Evolutionary conservation across 1,140 invertebrate species (phyloP).

Genomic region (Drosophila burlai): DNA sequence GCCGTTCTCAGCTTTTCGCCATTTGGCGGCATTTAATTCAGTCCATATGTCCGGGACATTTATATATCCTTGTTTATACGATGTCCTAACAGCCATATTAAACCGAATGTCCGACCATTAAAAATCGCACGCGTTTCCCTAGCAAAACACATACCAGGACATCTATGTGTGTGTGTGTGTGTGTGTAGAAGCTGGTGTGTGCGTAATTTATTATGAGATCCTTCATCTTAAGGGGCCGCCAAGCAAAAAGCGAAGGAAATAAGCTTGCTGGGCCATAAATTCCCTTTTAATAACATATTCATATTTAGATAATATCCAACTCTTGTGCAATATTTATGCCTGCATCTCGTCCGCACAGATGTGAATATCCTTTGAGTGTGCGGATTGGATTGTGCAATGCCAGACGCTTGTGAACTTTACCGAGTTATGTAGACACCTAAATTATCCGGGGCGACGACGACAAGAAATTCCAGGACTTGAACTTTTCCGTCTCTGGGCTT

Average conservation of each 20-base stretch:
- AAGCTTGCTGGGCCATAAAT: slow-evolving; percentile 60
- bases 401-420: slow-evolving; percentile 18
- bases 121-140: slow-evolving; percentile 40
- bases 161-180: neutral
- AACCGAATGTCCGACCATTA: slow-evolving; percentile 51
- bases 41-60: slow-evolving; percentile 26
- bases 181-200: slow-evolving; percentile 8
- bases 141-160: neutral
- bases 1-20: slow-evolving; percentile 1
- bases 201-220: slow-evolving; percentile 57
- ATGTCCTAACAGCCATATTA: slow-evolving; percentile 41
- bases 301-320: slow-evolving; percentile 73
- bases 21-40: slow-evolving; percentile 18
- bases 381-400: slow-evolving; percentile 16
- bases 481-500: slow-evolving; percentile 10
- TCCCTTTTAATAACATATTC: slow-evolving; percentile 73
- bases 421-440: slow-evolving; percentile 34
- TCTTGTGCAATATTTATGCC: slow-evolving; percentile 46
- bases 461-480: slow-evolving; percentile 27
- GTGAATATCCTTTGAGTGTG: slow-evolving; percentile 12
- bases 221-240: slow-evolving; percentile 33
- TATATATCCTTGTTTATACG: slow-evolving; percentile 34
- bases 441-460: slow-evolving; percentile 22
- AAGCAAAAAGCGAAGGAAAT: slow-evolving; percentile 25
- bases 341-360: slow-evolving; percentile 27